A percentile compares a stretch with the other conserved stretches of the same genome.
phyloP scores from a whole-genome alignment of 2,888 invertebrate genomes.

The Cinara cedri region DNA sequence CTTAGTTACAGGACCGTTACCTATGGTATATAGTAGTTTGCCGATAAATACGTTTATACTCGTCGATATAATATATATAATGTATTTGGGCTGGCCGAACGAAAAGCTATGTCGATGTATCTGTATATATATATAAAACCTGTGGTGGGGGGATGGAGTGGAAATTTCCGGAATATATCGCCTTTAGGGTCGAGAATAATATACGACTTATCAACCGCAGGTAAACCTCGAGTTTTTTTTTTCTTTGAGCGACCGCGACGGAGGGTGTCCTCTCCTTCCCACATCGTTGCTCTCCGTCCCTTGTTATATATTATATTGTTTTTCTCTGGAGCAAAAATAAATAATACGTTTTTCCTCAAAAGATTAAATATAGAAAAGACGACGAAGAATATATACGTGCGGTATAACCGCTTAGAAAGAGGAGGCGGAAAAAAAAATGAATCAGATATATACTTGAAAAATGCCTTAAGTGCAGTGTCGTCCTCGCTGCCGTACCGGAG shows the following conservation, averaged over 20 bases:
- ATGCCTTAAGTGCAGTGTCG: conserved; percentile 23
- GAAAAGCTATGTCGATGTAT: conserved; percentile 15
- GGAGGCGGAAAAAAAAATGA: conserved; percentile 37
- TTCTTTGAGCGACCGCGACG: conserved; percentile 28
- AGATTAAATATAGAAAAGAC: conserved; percentile 55
- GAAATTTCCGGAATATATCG: conserved; percentile 50
- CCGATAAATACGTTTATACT: neutral
- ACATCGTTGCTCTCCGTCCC: no score
- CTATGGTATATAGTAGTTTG: neutral
- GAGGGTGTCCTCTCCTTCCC: conserved; percentile 4
- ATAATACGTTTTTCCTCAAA: conserved; percentile 48
- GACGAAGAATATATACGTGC: conserved; percentile 10
- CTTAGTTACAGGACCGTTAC: neutral
- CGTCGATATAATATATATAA: neutral
- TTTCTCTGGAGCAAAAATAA: conserved; percentile 45
- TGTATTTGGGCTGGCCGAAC: conserved; percentile 16
- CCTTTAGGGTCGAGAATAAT: conserved; percentile 50
- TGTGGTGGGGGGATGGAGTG: neutral
- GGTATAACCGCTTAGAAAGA: neutral
- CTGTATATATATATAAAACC: conserved; percentile 17
- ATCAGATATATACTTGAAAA: conserved; percentile 53
- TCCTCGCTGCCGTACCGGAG: conserved; percentile 9
- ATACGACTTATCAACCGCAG: conserved; percentile 53
- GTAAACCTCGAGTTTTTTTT: conserved; percentile 35
- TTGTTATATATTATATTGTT: conserved; percentile 54